phyloP scores from a whole-genome alignment of 2,797 vertebrate species.

The Spinus olivaceus region DNA sequence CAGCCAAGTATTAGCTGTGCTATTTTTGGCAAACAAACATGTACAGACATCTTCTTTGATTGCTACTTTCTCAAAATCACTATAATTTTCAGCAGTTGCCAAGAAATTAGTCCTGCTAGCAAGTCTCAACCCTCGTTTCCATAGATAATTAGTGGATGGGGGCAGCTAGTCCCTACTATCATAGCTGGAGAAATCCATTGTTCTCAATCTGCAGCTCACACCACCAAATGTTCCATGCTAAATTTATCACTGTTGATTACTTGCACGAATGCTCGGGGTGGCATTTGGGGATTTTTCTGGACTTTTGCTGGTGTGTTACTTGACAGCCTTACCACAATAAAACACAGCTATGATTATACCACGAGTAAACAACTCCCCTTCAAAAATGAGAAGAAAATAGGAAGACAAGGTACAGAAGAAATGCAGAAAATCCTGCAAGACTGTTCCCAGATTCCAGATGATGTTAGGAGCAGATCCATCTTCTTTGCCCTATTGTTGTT shows the following conservation, averaged over 20 bases:
- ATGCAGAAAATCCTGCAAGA: background rate
- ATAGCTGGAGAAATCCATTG: constrained; percentile 12
- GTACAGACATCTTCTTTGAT: background rate
- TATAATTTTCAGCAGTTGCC: constrained; percentile 23
- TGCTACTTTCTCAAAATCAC: constrained; percentile 32
- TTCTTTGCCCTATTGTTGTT: background rate
- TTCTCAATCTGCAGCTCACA: background rate
- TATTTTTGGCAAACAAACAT: constrained; percentile 24
- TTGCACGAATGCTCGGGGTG: background rate
- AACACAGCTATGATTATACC: constrained; percentile 11
- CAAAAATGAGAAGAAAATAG: background rate
- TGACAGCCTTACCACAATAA: background rate
- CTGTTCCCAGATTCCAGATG: background rate
- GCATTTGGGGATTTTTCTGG: constrained; percentile 26
- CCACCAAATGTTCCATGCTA: constrained; percentile 36
- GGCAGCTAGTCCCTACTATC: background rate
- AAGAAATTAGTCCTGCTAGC: constrained; percentile 41
- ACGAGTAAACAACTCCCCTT: background rate
- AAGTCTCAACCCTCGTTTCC: constrained; percentile 13
- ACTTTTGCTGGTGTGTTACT: background rate
- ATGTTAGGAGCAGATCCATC: background rate
- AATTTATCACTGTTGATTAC: constrained; percentile 38
- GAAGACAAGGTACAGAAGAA: background rate
- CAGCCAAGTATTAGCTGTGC: background rate
- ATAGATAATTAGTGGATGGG: constrained; percentile 30